A percentile compares a stretch with the other conserved stretches of the same genome.
Evolutionary conservation across 30 jellyfish, hydroid and myxozoan species (phyloP).

Genomic region (Rhopilema esculentum): DNA sequence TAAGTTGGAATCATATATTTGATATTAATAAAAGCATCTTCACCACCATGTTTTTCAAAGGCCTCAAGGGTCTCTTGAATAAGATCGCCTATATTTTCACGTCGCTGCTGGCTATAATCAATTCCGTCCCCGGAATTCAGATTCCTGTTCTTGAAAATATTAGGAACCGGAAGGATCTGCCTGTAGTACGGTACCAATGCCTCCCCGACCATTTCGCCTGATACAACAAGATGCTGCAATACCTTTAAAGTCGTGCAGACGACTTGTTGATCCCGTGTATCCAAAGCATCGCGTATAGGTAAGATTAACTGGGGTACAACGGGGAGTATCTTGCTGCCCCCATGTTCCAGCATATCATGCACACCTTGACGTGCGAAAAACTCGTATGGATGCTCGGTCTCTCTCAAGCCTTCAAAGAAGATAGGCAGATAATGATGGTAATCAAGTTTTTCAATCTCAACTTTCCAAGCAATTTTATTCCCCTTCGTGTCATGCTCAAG

Average conservation of each 20-base stretch:
- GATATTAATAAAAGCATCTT: constrained; percentile 96
- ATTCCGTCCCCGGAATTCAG: constrained; percentile 91
- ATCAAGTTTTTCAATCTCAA: constrained; percentile 94
- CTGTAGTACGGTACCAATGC: constrained; percentile 98
- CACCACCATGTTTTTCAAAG: constrained; percentile 95
- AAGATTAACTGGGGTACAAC: constrained; percentile 96
- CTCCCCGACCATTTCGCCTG: constrained; percentile 89
- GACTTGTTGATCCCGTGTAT: constrained; percentile 83
- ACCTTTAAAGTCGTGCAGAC: constrained; percentile 90
- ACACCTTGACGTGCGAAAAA: constrained; percentile 96
- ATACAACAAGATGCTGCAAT: constrained; percentile 87
- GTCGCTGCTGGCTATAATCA: constrained; percentile 95
- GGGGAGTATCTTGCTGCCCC: constrained; percentile 84
- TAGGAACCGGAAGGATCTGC: constrained; percentile 88
- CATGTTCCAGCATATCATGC: constrained; percentile 98
- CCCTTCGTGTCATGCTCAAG: constrained; percentile 98
- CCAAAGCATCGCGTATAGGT: constrained; percentile 93
- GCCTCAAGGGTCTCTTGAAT: constrained; percentile 90
- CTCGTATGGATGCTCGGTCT: constrained; percentile 89
- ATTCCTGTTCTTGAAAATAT: constrained; percentile 83
- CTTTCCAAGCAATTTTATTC: constrained; percentile 97
- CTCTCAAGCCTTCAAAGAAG: constrained; percentile 91
- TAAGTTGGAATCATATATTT: constrained; percentile 96
- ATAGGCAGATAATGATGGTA: constrained; percentile 91
- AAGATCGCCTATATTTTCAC: constrained; percentile 93